phyloP scores from a whole-genome alignment of 2,113 vertebrate genomes.

The Barbus barbus region DNA sequence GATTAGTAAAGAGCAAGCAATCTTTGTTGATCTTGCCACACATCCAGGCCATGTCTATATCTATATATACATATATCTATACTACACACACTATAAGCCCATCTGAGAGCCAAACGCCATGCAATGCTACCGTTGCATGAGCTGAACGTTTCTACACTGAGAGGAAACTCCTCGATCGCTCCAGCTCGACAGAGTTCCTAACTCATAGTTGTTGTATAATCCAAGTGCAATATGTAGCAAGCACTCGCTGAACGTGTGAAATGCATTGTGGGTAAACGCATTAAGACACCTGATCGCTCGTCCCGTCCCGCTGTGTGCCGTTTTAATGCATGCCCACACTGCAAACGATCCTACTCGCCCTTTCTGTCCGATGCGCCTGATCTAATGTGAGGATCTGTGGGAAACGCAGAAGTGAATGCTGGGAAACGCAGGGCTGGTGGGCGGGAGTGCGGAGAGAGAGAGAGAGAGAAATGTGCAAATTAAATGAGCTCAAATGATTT shows the following conservation, averaged over 20 bases:
- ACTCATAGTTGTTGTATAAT: neutral
- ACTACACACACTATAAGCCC: neutral
- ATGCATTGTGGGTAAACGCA: slow-evolving; percentile 25
- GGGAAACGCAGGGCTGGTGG: slow-evolving; percentile 11
- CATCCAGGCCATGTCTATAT: too few species aligned
- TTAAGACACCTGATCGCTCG: neutral
- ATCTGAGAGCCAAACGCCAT: neutral
- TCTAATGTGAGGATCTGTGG: neutral
- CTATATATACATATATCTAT: neutral
- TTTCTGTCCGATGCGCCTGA: too few species aligned
- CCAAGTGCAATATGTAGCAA: slow-evolving; percentile 19
- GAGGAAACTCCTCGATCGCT: neutral
- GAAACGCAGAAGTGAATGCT: neutral
- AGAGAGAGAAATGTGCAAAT: neutral
- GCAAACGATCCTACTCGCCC: neutral
- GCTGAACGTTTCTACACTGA: neutral
- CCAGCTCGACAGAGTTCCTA: neutral
- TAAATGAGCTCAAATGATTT: neutral
- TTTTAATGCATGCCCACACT: neutral
- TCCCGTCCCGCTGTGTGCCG: neutral
- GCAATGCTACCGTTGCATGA: slow-evolving; percentile 43
- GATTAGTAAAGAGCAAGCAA: slow-evolving; percentile 43
- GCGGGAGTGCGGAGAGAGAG: neutral
- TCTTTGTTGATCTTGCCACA: neutral
- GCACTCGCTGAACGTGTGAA: neutral